phyloP scores from a whole-genome alignment of 1,140 invertebrate genomes.

The Pogonus chalceus region DNA sequence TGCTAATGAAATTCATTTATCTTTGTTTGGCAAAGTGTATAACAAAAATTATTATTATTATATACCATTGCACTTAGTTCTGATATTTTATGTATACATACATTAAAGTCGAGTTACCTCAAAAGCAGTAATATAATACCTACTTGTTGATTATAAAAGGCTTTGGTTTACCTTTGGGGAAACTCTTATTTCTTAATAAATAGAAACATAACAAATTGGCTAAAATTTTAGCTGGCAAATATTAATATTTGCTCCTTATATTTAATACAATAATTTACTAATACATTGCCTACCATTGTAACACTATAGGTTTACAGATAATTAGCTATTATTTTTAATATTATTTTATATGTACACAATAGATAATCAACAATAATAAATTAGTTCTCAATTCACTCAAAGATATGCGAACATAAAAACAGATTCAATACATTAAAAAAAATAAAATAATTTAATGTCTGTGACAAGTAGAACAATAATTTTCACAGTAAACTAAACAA shows the following conservation, averaged over 20 bases:
- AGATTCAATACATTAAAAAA: conserved; percentile 4
- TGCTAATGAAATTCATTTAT: conserved; percentile 3
- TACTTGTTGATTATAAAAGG: neutral
- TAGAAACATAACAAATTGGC: conserved; percentile 5
- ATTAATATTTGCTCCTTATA: neutral
- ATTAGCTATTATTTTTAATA: neutral
- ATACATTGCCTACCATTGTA: neutral
- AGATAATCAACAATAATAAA: conserved; percentile 1
- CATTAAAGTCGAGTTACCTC: neutral
- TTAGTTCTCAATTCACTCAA: neutral
- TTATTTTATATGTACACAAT: conserved; percentile 1
- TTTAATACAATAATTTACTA: conserved; percentile 8
- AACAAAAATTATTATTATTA: neutral
- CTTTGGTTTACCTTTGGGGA: conserved; percentile 6
- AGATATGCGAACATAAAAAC: neutral
- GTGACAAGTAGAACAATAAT: no score
- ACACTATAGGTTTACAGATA: neutral
- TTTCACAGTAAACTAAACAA: no score
- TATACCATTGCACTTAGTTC: conserved; percentile 3
- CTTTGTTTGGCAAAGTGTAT: conserved; percentile 1
- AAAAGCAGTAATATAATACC: neutral
- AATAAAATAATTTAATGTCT: no score
- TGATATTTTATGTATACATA: neutral
- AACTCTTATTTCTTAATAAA: neutral
- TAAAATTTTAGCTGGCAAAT: neutral